Evolutionary conservation across 2,113 vertebrate genomes (phyloP).

Genomic region (Melanerpes formicivorus): DNA sequence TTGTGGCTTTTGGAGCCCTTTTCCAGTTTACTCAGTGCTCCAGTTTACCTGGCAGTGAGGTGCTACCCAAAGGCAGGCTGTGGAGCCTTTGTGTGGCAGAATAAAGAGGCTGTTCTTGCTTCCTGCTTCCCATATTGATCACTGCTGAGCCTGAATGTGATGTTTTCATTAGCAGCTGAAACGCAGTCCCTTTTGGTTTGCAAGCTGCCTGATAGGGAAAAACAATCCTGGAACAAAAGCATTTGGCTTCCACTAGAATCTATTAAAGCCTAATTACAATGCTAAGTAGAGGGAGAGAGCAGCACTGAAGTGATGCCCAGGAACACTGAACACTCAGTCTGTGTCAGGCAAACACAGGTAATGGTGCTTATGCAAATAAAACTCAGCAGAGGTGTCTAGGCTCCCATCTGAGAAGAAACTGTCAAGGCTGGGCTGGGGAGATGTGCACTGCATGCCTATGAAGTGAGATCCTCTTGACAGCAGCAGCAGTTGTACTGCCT

Average conservation of each 20-base stretch:
- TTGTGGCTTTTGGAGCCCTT: background rate
- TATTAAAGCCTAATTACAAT: slow-evolving; percentile 35
- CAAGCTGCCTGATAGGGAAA: slow-evolving; percentile 6
- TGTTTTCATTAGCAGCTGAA: slow-evolving; percentile 50
- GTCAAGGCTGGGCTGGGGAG: background rate
- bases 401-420: background rate
- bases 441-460: background rate
- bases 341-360: slow-evolving; percentile 27
- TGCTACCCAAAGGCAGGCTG: background rate
- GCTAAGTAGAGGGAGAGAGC: slow-evolving; percentile 6
- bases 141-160: background rate
- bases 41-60: background rate
- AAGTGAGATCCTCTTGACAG: background rate
- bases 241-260: slow-evolving; percentile 51
- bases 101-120: background rate
- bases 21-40: background rate
- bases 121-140: background rate
- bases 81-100: background rate
- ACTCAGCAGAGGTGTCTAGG: background rate
- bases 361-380: slow-evolving; percentile 25
- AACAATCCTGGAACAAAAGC: slow-evolving; percentile 35
- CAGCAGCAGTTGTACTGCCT: background rate
- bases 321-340: background rate
- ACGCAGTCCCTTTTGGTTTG: background rate
- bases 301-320: background rate